Evolutionary conservation across 1,140 invertebrate species (phyloP).

Genomic region (Drosophila mayri): DNA sequence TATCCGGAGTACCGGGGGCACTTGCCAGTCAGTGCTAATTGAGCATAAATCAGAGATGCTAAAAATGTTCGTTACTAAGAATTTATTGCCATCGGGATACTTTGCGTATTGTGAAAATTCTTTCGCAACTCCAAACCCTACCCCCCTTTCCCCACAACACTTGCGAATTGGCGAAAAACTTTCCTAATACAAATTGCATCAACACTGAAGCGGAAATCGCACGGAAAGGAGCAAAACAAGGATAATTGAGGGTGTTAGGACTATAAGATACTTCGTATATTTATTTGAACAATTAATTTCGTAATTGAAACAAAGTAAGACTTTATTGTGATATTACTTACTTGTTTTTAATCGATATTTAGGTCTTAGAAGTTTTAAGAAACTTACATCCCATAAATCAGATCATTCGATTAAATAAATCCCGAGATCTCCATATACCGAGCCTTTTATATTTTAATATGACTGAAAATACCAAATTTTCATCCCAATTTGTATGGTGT

Average conservation of each 20-base stretch:
- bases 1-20: conserved; percentile 14
- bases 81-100: conserved; percentile 70
- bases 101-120: conserved; percentile 59
- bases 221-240: conserved; percentile 29
- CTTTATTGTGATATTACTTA: neutral
- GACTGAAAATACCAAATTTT: no score
- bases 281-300: no score
- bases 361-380: neutral
- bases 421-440: neutral
- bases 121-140: conserved; percentile 21
- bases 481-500: no score
- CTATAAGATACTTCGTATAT: neutral
- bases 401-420: neutral
- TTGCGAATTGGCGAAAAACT: conserved; percentile 50
- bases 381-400: neutral
- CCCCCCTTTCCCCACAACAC: neutral
- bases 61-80: conserved; percentile 57
- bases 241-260: neutral
- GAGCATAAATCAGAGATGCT: conserved; percentile 74
- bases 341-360: no score
- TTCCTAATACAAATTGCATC: conserved; percentile 81
- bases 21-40: conserved; percentile 59
- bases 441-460: neutral
- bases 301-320: no score
- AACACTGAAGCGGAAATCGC: conserved; percentile 76